phyloP scores from a whole-genome alignment of 2,113 vertebrate species.

The Thalassoma bifasciatum region DNA sequence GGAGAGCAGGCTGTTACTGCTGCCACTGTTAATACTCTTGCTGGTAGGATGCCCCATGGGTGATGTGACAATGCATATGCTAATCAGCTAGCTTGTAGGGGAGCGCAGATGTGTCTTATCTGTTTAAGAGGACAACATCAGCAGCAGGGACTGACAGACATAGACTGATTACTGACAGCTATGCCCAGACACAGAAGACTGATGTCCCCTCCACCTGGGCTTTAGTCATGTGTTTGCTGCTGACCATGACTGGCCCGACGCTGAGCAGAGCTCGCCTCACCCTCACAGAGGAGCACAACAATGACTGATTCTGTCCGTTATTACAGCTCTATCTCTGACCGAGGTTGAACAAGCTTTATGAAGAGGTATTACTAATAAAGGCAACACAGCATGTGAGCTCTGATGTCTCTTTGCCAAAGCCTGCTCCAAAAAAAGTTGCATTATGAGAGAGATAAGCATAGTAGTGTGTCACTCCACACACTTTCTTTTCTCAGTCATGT shows the following conservation, averaged over 20 bases:
- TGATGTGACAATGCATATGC: conserved; percentile 70
- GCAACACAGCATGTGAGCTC: conserved; percentile 2
- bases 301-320: not conserved
- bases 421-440: not conserved
- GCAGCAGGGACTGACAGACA: conserved; percentile 65
- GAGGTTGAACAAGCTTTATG: not conserved
- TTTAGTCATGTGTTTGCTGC: not conserved
- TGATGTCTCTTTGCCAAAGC: not conserved
- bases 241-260: not conserved
- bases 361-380: not conserved
- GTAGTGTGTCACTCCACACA: not conserved
- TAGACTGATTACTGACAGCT: conserved; percentile 32
- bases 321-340: not conserved
- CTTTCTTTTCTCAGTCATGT: conserved; percentile 12
- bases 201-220: conserved; percentile 16
- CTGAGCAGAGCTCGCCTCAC: not conserved
- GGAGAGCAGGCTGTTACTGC: conserved; percentile 64
- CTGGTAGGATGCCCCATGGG: conserved; percentile 57
- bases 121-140: conserved; percentile 65
- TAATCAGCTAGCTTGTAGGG: conserved; percentile 59
- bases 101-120: conserved; percentile 66
- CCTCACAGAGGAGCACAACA: not conserved
- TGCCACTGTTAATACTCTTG: conserved; percentile 44
- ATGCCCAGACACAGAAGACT: conserved; percentile 13
- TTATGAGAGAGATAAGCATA: not conserved